These are phyloP conservation scores for Actinia tenebrosa DNA, from an alignment of 64 coral and sea anemone genomes.

Conservation along the genomic window DNA sequence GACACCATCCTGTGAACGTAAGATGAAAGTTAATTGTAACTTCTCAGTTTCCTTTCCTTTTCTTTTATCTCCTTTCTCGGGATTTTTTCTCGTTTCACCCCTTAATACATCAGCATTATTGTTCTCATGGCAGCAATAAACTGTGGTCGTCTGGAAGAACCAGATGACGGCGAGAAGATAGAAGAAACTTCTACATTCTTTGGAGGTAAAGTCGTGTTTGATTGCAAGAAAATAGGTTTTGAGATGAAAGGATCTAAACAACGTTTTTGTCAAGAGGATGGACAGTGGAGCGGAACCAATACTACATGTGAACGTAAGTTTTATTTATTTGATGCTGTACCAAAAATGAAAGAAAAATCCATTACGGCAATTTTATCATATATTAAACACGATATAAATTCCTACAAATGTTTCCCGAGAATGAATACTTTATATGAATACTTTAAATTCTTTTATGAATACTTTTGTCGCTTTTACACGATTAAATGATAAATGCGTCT, in stretches of 20 bases:
- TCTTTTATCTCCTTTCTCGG: too few relatives aligned
- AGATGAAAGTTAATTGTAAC: background rate
- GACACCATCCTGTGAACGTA: slow-evolving; percentile 51
- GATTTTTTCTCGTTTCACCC: too few relatives aligned
- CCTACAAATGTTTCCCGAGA: too few relatives aligned
- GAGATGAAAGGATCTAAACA: slow-evolving; percentile 29
- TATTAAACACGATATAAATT: too few relatives aligned
- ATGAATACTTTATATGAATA: too few relatives aligned
- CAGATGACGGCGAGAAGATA: slow-evolving; percentile 10
- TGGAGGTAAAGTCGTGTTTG: slow-evolving; percentile 1
- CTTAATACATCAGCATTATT: background rate
- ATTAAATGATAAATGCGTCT: too few relatives aligned
- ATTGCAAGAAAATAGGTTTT: slow-evolving; percentile 34
- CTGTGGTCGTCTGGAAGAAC: slow-evolving; percentile 32
- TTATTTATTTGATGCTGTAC: too few relatives aligned
- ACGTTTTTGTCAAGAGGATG: slow-evolving; percentile 26
- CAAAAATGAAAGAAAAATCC: too few relatives aligned
- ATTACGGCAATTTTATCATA: too few relatives aligned
- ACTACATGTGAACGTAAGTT: slow-evolving; percentile 44
- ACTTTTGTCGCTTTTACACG: too few relatives aligned
- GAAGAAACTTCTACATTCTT: slow-evolving; percentile 20
- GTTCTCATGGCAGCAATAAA: slow-evolving; percentile 7
- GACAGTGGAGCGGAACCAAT: slow-evolving; percentile 15
- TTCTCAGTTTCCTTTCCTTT: background rate
- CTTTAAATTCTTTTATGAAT: too few relatives aligned